A percentile compares a stretch with the other conserved stretches of the same genome.
These are phyloP conservation scores for Ochlodes sylvanus DNA, from an alignment of 2,888 invertebrate species.

Conservation along the genomic window DNA sequence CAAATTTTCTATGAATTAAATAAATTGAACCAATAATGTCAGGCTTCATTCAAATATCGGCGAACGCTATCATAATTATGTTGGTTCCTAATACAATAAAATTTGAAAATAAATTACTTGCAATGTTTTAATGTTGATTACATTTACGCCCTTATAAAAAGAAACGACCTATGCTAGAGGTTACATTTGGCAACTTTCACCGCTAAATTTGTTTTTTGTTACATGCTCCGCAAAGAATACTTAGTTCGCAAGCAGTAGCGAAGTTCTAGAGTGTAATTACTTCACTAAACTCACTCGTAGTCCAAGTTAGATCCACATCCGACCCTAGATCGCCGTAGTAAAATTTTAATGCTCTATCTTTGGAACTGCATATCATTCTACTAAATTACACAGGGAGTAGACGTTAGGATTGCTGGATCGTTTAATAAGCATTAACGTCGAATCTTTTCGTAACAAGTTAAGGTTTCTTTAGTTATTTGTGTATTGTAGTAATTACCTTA, in stretches of 20 bases:
- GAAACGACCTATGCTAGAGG: neutral
- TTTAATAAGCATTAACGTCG: neutral
- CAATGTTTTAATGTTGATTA: neutral
- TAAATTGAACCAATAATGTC: no score
- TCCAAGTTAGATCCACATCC: conserved; percentile 13
- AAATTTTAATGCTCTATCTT: conserved; percentile 24
- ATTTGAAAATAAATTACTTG: no score
- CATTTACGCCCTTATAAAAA: neutral
- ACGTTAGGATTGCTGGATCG: neutral
- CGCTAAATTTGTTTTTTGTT: conserved; percentile 7
- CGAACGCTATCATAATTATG: no score
- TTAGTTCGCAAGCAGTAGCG: conserved; percentile 2
- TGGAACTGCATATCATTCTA: conserved; percentile 1
- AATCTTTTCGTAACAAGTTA: no score
- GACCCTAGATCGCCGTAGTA: conserved; percentile 13
- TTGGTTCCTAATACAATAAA: no score
- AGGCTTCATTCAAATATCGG: no score
- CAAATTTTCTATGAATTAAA: no score
- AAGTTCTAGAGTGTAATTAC: conserved; percentile 8
- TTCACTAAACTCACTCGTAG: conserved; percentile 10
- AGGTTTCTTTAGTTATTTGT: no score
- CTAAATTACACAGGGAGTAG: neutral
- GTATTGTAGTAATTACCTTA: no score
- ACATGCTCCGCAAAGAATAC: conserved; percentile 1
- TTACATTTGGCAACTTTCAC: neutral